Evolutionary conservation across 2,113 vertebrate species (phyloP).

Genomic region (Petromus typicus): DNA sequence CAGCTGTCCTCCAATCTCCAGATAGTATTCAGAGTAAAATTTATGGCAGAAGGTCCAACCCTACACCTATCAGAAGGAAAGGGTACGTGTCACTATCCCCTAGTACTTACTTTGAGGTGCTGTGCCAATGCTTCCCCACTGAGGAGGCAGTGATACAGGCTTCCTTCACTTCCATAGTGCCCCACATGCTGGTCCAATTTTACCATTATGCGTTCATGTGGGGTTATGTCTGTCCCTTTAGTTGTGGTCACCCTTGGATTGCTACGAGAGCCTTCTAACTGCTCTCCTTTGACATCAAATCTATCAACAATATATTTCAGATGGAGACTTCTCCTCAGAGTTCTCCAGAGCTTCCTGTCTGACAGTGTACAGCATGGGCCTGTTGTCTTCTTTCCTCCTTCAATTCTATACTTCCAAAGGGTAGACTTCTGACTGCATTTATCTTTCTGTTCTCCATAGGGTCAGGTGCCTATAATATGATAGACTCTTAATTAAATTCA

Average conservation of each 20-base stretch:
- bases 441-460: background rate
- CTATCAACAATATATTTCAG: background rate
- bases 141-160: background rate
- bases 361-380: background rate
- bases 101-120: background rate
- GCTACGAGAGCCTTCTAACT: background rate
- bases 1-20: conserved; percentile 73
- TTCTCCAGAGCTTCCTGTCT: background rate
- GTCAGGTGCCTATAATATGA: background rate
- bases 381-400: background rate
- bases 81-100: background rate
- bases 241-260: too few relatives aligned
- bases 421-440: background rate
- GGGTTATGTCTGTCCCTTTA: background rate
- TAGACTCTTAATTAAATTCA: background rate
- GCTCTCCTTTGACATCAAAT: background rate
- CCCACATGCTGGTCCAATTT: rapidly evolving
- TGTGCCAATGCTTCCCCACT: background rate
- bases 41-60: conserved; percentile 4
- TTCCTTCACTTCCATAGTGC: background rate
- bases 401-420: background rate
- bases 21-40: conserved; percentile 71
- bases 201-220: rapidly evolving
- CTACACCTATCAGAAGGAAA: background rate
- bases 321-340: background rate